A percentile compares a stretch with the other conserved stretches of the same genome.
Conservation (phyloP, 2,797 vertebrate genomes). For the Phataginus tetradactyla region DNA sequence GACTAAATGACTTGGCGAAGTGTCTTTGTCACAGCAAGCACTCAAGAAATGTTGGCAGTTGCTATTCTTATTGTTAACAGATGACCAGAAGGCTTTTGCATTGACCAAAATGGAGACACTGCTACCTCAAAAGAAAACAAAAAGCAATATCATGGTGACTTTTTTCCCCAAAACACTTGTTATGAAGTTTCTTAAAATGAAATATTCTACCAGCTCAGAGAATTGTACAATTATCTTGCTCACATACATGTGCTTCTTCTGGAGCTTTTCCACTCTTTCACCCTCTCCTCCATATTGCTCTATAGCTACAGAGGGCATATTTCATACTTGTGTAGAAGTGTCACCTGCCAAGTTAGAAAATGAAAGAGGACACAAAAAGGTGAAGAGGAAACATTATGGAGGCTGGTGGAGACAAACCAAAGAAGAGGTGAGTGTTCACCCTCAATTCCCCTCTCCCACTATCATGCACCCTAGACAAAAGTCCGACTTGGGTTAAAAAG, state of each 20-base stretch:
- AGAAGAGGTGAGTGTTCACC: not conserved
- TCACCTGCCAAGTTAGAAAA: not conserved
- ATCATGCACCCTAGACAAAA: not conserved
- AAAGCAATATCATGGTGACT: not conserved
- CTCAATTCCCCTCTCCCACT: not conserved
- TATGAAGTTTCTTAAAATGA: not conserved
- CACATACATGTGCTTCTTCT: not conserved
- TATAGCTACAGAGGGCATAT: not conserved
- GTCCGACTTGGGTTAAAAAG: not conserved
- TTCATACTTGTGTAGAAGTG: not conserved
- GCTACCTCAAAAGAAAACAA: not conserved
- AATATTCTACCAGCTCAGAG: not conserved
- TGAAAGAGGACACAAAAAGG: not conserved
- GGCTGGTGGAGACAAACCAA: not conserved
- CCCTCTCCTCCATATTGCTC: not conserved
- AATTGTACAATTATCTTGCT: not conserved
- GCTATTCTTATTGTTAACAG: not conserved
- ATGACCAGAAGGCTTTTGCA: not conserved
- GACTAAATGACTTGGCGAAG: slow-evolving; percentile 10
- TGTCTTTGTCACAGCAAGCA: not conserved
- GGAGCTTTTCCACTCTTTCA: not conserved
- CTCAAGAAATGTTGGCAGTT: not conserved
- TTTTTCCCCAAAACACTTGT: not conserved
- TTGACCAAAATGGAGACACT: not conserved
- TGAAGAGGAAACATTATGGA: not conserved